Percentiles rank a stretch among this genome's conserved stretches.
Evolutionary conservation across 2,113 vertebrate genomes (phyloP).

Genomic region (Prunella himalayana): DNA sequence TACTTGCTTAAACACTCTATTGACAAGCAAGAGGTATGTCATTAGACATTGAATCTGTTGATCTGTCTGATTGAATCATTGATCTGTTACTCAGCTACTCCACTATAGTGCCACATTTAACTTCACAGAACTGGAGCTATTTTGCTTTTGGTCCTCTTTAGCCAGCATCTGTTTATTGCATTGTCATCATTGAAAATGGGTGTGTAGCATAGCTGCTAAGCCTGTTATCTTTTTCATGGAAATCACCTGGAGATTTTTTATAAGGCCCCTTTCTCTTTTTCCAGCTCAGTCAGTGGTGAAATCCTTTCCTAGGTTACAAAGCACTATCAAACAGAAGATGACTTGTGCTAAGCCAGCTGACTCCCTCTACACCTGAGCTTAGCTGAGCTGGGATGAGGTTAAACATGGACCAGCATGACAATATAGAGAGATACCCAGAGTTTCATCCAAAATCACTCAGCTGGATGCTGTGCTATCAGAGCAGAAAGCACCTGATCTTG

Average conservation of each 20-base stretch:
- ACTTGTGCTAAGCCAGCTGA: neutral
- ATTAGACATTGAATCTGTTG: neutral
- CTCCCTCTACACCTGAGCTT: neutral
- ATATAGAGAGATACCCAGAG: accelerated
- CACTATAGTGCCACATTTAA: no score
- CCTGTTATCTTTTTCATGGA: neutral
- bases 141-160: neutral
- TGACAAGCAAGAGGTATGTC: neutral
- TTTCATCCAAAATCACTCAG: neutral
- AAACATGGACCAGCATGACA: neutral
- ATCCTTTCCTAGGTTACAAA: neutral
- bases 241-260: neutral
- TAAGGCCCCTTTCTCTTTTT: neutral
- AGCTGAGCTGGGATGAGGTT: neutral
- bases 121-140: neutral
- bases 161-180: neutral
- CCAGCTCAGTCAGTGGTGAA: neutral
- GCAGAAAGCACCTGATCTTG: neutral
- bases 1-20: neutral
- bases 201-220: neutral
- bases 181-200: neutral
- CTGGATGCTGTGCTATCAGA: neutral
- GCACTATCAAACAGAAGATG: neutral
- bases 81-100: neutral
- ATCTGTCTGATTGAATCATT: neutral